Conservation (phyloP, 2,797 vertebrate genomes). For the Rhyacichthys aspro region DNA sequence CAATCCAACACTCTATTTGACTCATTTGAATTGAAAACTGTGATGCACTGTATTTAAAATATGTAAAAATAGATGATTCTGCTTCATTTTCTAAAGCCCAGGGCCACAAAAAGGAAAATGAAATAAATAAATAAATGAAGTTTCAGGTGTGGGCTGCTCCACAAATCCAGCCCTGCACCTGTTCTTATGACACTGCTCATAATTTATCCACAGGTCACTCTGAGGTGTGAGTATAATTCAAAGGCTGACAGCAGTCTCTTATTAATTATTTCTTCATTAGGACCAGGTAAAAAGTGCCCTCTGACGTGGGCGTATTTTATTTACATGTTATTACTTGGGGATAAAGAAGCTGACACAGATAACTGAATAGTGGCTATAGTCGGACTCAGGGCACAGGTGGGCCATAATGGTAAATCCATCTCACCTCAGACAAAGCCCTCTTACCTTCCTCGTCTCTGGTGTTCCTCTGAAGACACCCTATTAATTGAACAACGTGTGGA, state of each 20-base stretch:
- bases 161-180: constrained; percentile 2
- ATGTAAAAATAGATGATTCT: not conserved
- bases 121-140: no score
- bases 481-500: constrained; percentile 52
- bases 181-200: constrained; percentile 1
- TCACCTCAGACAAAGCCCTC: constrained; percentile 5
- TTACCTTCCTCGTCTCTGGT: not conserved
- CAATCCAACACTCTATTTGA: no score
- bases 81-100: not conserved
- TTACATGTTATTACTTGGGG: constrained; percentile 25
- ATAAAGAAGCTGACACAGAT: constrained; percentile 32
- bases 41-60: not conserved
- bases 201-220: constrained; percentile 2
- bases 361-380: not conserved
- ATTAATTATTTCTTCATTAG: constrained; percentile 20
- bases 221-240: not conserved
- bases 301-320: constrained; percentile 34
- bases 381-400: constrained; percentile 16
- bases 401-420: constrained; percentile 16
- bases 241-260: constrained; percentile 9
- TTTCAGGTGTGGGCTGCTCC: not conserved
- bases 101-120: not conserved
- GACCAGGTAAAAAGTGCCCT: constrained; percentile 22
- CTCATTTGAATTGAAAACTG: no score
- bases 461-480: constrained; percentile 42